Conservation (phyloP, 2,113 vertebrate species). For the Ictalurus punctatus region DNA sequence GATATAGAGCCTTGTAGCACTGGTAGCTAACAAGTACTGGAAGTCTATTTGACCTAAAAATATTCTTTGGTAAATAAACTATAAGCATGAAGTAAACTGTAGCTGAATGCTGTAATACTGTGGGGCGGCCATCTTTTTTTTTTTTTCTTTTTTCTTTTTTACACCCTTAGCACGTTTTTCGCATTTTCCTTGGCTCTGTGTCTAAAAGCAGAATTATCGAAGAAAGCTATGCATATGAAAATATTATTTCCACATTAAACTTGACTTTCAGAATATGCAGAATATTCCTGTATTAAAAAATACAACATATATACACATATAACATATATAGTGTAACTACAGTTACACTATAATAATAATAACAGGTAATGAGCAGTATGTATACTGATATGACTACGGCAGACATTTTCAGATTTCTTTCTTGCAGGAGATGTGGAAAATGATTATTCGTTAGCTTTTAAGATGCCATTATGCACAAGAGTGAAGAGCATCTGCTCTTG, state of each 20-base stretch:
- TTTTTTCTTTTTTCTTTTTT: background rate
- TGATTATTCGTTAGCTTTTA: background rate
- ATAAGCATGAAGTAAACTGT: background rate
- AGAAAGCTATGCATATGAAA: background rate
- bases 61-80: background rate
- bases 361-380: background rate
- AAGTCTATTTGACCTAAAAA: background rate
- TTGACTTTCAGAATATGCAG: background rate
- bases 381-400: background rate
- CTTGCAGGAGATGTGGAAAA: background rate
- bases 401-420: background rate
- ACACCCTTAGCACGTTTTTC: background rate
- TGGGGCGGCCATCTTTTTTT: background rate
- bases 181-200: background rate
- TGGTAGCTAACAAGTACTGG: background rate
- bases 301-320: background rate
- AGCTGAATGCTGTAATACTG: background rate
- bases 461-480: background rate
- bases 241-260: background rate
- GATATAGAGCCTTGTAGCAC: background rate
- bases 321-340: background rate
- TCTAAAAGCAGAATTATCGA: background rate
- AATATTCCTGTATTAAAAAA: background rate
- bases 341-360: background rate
- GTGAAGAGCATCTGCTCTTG: background rate